Conservation (phyloP, 2,888 invertebrate species). For the Lomographa bimaculata region DNA sequence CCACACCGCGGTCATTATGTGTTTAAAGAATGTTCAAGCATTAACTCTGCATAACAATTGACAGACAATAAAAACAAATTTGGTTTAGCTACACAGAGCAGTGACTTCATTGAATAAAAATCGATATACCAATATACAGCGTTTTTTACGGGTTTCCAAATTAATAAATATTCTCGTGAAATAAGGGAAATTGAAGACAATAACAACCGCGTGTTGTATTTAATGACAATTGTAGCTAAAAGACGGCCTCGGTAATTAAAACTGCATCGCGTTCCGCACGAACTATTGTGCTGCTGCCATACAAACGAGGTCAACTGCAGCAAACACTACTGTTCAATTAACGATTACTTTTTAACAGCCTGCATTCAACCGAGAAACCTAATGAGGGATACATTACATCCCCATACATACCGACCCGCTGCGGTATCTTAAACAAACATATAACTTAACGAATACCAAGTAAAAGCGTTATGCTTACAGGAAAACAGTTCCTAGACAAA, state of each 20-base stretch:
- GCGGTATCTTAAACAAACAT: slow-evolving; percentile 50
- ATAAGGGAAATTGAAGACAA: slow-evolving; percentile 7
- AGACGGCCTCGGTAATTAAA: slow-evolving; percentile 61
- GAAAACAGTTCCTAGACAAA: slow-evolving; percentile 74
- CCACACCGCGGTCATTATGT: slow-evolving; percentile 10
- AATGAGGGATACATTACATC: slow-evolving; percentile 39
- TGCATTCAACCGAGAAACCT: slow-evolving; percentile 39
- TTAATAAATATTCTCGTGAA: too few relatives aligned
- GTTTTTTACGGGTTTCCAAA: too few relatives aligned
- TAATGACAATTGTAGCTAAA: slow-evolving; percentile 45
- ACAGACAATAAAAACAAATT: too few relatives aligned
- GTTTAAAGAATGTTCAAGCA: slow-evolving; percentile 7
- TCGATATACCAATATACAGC: too few relatives aligned
- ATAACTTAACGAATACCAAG: slow-evolving; percentile 47
- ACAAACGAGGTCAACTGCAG: slow-evolving; percentile 60
- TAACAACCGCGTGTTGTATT: slow-evolving; percentile 3
- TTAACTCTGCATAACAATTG: too few relatives aligned
- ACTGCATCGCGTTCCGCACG: slow-evolving; percentile 70
- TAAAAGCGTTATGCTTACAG: slow-evolving; percentile 57
- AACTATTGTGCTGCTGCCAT: slow-evolving; percentile 45
- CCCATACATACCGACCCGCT: slow-evolving; percentile 38
- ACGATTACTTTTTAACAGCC: slow-evolving; percentile 45
- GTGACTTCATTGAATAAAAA: too few relatives aligned
- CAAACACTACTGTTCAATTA: slow-evolving; percentile 44
- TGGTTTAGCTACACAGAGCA: slow-evolving; percentile 2